phyloP scores from a whole-genome alignment of 1,140 invertebrate genomes.

The Caerostris darwini region DNA sequence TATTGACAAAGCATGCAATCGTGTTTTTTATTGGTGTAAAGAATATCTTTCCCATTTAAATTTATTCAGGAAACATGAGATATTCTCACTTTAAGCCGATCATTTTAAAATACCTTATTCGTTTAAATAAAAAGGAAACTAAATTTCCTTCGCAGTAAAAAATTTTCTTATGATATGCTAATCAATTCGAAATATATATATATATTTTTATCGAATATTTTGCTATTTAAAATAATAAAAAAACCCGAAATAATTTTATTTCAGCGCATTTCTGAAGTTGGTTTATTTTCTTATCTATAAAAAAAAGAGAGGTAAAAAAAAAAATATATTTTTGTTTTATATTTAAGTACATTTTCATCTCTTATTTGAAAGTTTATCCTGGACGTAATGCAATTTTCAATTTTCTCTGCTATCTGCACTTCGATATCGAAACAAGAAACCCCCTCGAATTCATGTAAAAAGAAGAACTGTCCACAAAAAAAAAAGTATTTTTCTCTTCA shows the following conservation, averaged over 20 bases:
- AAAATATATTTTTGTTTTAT: neutral
- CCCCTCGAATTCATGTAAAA: neutral
- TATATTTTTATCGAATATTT: neutral
- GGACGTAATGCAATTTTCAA: conserved; percentile 17
- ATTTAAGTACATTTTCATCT: conserved; percentile 13
- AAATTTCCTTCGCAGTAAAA: neutral
- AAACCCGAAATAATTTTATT: neutral
- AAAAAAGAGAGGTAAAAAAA: neutral
- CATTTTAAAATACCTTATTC: no score
- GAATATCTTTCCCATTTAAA: no score
- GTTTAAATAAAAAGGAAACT: neutral
- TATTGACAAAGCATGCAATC: no score
- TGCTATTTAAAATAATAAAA: neutral
- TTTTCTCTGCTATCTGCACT: neutral
- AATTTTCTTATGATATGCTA: neutral
- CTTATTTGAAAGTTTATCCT: neutral
- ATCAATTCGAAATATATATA: neutral
- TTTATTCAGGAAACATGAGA: no score
- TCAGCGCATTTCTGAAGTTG: neutral
- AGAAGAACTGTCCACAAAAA: neutral
- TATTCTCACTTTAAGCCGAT: no score
- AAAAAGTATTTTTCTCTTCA: neutral
- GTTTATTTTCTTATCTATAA: neutral
- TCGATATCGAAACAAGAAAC: conserved; percentile 21
- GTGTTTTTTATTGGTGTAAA: no score